These are phyloP conservation scores for Triplophysa tibetana DNA, from an alignment of 2,113 vertebrate species.

Conservation along the genomic window DNA sequence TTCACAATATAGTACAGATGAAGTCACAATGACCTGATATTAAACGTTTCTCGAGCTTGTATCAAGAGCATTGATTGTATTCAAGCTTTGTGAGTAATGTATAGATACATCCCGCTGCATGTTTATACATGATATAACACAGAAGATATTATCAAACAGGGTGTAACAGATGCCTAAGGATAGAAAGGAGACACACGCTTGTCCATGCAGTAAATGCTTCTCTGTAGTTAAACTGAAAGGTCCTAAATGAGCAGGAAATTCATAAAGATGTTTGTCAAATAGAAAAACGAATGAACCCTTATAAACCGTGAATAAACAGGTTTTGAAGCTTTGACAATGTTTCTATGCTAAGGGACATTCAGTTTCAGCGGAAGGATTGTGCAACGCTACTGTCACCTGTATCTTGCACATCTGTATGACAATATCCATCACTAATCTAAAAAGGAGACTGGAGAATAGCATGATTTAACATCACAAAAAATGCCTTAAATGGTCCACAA, in stretches of 20 bases:
- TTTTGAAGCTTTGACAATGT: conserved; percentile 8
- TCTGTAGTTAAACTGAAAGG: conserved; percentile 11
- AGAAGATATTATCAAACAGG: background rate
- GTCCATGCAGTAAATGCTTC: conserved; percentile 26
- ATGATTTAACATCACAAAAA: background rate
- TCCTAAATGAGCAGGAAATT: conserved; percentile 2
- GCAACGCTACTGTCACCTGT: background rate
- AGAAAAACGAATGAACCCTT: conserved; percentile 29
- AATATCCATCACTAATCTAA: background rate
- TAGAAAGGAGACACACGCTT: background rate
- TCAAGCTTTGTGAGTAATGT: background rate
- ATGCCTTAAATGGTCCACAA: background rate
- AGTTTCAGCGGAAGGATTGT: conserved; percentile 9
- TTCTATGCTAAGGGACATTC: conserved; percentile 15
- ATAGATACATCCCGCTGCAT: background rate
- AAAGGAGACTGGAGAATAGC: background rate
- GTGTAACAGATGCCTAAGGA: background rate
- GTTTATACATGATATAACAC: background rate
- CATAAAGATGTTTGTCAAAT: conserved; percentile 7
- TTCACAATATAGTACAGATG: conserved; percentile 50
- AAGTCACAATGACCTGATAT: conserved; percentile 48
- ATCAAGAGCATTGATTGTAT: conserved; percentile 2
- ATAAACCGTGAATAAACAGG: conserved; percentile 28
- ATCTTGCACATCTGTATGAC: background rate
- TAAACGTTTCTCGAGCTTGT: conserved; percentile 38